Base-by-base conservation (phyloP, 1,140 invertebrate species). In the Drosophila ogumai region DNA sequence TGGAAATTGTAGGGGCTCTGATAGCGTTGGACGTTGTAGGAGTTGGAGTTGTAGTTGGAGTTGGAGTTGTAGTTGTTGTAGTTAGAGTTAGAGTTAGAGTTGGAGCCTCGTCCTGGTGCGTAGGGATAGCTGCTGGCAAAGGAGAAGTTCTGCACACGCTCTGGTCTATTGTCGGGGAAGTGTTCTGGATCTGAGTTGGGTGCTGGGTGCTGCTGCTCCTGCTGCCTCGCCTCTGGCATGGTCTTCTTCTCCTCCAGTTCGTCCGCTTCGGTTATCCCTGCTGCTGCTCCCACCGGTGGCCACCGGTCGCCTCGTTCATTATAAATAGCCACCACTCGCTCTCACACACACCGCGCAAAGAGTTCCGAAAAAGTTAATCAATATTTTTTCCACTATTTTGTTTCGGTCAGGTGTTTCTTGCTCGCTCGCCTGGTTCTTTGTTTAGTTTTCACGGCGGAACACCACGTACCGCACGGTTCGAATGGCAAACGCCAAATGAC, bases 401-500 rank as follows among this genome's bases (percentile, higher is more conserved):
- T 15, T 61, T 65, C 38, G 61, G 28, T 65, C 55, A 66, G 66
- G 60, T 68, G 66, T 69, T 69, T 60, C 61, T 52, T 31, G 50
- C 32, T 63, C 44, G 40, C 47, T 58, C 46, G 38, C 47, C 32
- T 73, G 32, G 43, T 17, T 17, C 46, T 41, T 84, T 38, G 49
- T 38, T 36, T 54, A 47, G 34, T 28, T 49, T 58, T 50, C 74
- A 28, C 54, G 61, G 69, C 79, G 84, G 77, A 80, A 61, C 46
- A 36, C 76, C 80, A 84, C 85, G 72, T 74, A 84, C 80, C 84
- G 84, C 85, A 75, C 80, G 49, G 57, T 63, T 90, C 81, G 81
- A 84, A 54, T 84, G 85, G 84, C 84, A 65, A 88, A 88, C 63
- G 77, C 80, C 85, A 88, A 88, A 88, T 88, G 84, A 88, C 84